These are phyloP conservation scores for Oophaga pumilio DNA, from an alignment of 2,113 vertebrate species.

Conservation along the genomic window DNA sequence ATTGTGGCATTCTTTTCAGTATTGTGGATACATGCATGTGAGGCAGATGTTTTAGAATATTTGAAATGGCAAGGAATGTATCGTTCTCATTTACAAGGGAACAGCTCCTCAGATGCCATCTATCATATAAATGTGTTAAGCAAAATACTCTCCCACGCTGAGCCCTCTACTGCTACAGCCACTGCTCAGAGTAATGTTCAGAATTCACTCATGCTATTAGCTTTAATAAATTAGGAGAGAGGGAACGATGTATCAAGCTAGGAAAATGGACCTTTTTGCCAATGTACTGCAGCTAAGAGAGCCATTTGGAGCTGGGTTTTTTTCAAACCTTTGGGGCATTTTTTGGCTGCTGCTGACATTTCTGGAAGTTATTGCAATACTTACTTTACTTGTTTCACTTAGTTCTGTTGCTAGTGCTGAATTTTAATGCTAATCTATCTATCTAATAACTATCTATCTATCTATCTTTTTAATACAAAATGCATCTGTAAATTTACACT, in stretches of 20 bases:
- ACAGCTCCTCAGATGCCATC: conserved; percentile 40
- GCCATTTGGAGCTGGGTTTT: not conserved
- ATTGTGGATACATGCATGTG: not conserved
- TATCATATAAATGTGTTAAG: conserved; percentile 55
- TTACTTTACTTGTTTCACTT: not conserved
- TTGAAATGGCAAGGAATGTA: conserved; percentile 31
- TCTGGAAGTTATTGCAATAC: not conserved
- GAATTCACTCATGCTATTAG: conserved; percentile 57
- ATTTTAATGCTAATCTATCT: not conserved
- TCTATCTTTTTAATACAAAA: not conserved
- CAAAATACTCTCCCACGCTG: conserved; percentile 49
- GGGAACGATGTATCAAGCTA: conserved; percentile 49
- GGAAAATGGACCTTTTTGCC: conserved; percentile 27
- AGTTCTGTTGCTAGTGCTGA: not conserved
- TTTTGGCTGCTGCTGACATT: not conserved
- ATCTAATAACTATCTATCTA: not conserved
- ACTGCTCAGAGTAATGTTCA: conserved; percentile 55
- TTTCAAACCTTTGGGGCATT: conserved; percentile 25
- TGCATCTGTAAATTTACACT: too few species aligned
- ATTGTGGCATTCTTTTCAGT: not conserved
- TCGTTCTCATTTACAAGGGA: conserved; percentile 42
- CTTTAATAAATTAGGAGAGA: conserved; percentile 53
- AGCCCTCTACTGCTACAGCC: conserved; percentile 47
- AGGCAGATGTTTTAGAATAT: conserved; percentile 20
- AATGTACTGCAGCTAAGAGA: conserved; percentile 8